These are phyloP conservation scores for Sigmodon hispidus DNA, from an alignment of 2,113 vertebrate genomes.

Conservation along the genomic window DNA sequence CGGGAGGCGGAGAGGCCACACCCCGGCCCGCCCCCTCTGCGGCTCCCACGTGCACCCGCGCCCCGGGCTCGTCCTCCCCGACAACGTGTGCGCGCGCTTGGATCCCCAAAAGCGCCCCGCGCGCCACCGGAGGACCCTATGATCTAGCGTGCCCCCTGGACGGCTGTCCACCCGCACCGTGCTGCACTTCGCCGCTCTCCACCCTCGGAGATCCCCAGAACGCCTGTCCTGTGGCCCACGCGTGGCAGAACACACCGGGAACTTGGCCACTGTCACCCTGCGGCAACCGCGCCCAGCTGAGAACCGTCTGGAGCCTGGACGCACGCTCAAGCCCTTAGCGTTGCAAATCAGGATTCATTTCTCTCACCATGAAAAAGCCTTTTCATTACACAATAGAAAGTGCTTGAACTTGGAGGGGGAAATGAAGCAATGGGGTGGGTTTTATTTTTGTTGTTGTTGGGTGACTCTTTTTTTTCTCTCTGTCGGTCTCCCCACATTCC, in stretches of 20 bases:
- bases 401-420: constrained; percentile 61
- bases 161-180: neutral
- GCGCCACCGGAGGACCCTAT: neutral
- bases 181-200: neutral
- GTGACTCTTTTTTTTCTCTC: neutral
- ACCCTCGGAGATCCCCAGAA: neutral
- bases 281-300: constrained; percentile 29
- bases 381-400: constrained; percentile 68
- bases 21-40: constrained; percentile 45
- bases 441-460: constrained; percentile 10
- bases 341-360: constrained; percentile 43
- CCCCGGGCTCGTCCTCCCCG: neutral
- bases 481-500: constrained; percentile 67
- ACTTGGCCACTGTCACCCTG: neutral
- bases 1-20: constrained; percentile 74
- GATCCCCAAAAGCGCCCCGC: neutral
- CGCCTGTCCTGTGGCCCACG: neutral
- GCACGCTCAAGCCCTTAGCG: constrained; percentile 16
- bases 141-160: neutral
- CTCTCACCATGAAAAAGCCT: constrained; percentile 50
- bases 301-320: neutral
- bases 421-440: constrained; percentile 77
- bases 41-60: constrained; percentile 67
- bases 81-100: neutral
- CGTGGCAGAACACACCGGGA: neutral